phyloP scores from a whole-genome alignment of 2,113 vertebrate species.

The Otis tarda region DNA sequence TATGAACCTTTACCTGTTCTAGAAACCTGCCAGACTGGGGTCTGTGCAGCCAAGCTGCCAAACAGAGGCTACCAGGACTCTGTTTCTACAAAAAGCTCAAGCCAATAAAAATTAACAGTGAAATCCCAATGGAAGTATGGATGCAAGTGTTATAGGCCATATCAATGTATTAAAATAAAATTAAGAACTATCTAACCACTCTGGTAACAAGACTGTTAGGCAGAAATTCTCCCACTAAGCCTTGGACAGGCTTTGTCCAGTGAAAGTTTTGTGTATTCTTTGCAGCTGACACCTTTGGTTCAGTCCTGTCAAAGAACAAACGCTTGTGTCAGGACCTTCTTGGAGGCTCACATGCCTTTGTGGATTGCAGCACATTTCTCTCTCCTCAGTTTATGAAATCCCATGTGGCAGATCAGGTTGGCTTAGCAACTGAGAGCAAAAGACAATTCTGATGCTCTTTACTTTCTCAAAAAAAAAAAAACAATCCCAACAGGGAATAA shows the following conservation, averaged over 20 bases:
- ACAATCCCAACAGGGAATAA: neutral
- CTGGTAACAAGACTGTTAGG: neutral
- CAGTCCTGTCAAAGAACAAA: neutral
- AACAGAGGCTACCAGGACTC: neutral
- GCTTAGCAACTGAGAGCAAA: neutral
- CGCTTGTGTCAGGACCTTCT: neutral
- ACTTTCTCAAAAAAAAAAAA: neutral
- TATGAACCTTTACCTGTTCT: neutral
- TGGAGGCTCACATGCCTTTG: neutral
- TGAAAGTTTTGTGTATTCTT: neutral
- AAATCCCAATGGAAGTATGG: neutral
- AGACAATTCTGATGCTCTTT: neutral
- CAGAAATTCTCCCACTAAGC: neutral
- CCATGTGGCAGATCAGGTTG: neutral
- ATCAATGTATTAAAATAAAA: neutral
- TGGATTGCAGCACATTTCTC: neutral
- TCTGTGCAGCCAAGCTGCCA: neutral
- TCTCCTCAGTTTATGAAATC: neutral
- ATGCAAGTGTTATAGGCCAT: neutral
- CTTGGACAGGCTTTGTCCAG: neutral
- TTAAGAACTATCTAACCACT: neutral
- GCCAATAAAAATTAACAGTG: neutral
- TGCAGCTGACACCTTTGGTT: neutral
- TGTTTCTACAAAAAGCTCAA: neutral
- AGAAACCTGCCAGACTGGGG: neutral